A percentile compares a stretch with the other conserved stretches of the same genome.
phyloP scores from a whole-genome alignment of 2,797 vertebrate species.

The Graptemys geographica region DNA sequence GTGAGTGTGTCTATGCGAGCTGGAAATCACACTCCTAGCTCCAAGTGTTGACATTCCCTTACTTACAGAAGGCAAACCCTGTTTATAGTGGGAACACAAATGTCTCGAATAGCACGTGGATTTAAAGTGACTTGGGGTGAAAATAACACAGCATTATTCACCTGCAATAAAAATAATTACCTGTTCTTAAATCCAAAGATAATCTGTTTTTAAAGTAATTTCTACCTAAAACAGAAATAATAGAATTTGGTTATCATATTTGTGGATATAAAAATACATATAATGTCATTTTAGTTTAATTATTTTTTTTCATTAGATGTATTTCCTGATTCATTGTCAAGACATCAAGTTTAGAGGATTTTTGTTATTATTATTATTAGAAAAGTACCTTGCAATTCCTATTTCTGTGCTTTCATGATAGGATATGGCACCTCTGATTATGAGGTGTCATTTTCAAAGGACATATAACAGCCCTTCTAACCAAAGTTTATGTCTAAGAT shows the following conservation, averaged over 20 bases:
- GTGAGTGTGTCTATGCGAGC: not conserved
- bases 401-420: constrained; percentile 12
- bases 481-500: constrained; percentile 15
- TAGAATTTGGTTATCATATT: not conserved
- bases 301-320: not conserved
- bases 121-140: constrained; percentile 33
- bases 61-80: not conserved
- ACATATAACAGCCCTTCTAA: not conserved
- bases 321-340: not conserved
- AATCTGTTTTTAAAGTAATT: not conserved
- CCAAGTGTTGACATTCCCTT: not conserved
- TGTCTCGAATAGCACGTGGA: not conserved
- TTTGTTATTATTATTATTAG: not conserved
- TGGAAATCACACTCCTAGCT: not conserved
- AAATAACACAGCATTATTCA: constrained; percentile 14
- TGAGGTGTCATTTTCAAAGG: not conserved
- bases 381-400: constrained; percentile 18
- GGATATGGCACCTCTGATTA: constrained; percentile 19
- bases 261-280: not conserved
- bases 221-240: not conserved
- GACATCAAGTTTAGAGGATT: not conserved
- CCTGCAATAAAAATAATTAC: constrained; percentile 14
- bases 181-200: not conserved
- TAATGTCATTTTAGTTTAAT: not conserved
- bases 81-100: not conserved